Evolutionary conservation across 2,797 vertebrate species (phyloP).

Genomic region (Valencia hispanica): DNA sequence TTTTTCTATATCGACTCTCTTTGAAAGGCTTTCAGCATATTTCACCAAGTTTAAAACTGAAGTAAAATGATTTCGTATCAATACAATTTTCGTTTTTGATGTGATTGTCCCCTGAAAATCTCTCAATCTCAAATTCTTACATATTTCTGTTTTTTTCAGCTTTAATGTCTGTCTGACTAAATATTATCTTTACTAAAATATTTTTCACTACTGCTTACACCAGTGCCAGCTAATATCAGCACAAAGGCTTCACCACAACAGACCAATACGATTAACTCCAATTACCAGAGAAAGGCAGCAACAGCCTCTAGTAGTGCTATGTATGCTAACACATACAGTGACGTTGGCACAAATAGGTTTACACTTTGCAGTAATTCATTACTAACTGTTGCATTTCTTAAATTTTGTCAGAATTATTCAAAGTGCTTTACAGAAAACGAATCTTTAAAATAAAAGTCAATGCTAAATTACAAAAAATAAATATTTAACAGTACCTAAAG

Average conservation of each 20-base stretch:
- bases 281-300: constrained; percentile 30
- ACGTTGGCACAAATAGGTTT: constrained; percentile 11
- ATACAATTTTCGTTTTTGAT: neutral
- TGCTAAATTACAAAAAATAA: neutral
- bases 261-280: constrained; percentile 32
- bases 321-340: constrained; percentile 20
- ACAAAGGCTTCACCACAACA: constrained; percentile 33
- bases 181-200: constrained; percentile 22
- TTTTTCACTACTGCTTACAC: constrained; percentile 33
- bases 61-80: neutral
- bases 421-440: constrained; percentile 33
- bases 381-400: neutral
- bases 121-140: constrained; percentile 5
- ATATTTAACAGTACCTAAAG: neutral
- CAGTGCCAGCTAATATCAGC: constrained; percentile 24
- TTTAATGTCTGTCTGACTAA: constrained; percentile 12
- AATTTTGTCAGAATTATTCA: neutral
- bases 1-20: neutral
- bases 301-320: constrained; percentile 26
- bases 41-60: neutral
- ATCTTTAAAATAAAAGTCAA: neutral
- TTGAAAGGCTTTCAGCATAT: neutral
- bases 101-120: neutral
- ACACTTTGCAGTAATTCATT: constrained; percentile 2
- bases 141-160: neutral